Percentiles rank a stretch among this genome's conserved stretches.
Evolutionary conservation across 2,797 vertebrate genomes (phyloP).

Genomic region (Gallirallus australis): DNA sequence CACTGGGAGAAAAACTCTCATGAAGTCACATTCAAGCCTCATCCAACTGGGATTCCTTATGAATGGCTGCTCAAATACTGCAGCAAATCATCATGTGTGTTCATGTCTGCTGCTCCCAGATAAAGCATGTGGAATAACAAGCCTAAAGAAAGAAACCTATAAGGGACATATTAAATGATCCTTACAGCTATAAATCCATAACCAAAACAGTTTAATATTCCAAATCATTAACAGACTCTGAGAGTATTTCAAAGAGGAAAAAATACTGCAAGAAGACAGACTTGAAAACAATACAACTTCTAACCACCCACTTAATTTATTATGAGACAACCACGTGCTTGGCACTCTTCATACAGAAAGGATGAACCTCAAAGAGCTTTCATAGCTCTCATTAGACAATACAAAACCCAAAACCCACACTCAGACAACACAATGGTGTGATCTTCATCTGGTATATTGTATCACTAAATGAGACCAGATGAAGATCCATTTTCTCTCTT

Average conservation of each 20-base stretch:
- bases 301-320: conserved; percentile 51
- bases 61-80: conserved; percentile 3
- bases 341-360: conserved; percentile 13
- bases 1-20: neutral
- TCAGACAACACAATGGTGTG: conserved; percentile 54
- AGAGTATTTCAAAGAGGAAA: conserved; percentile 31
- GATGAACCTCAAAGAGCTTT: conserved; percentile 40
- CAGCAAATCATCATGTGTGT: neutral
- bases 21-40: neutral
- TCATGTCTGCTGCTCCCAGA: neutral
- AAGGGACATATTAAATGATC: conserved; percentile 7
- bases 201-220: conserved; percentile 24
- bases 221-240: conserved; percentile 43
- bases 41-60: neutral
- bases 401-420: conserved; percentile 41
- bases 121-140: neutral
- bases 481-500: conserved; percentile 28
- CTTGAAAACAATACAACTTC: conserved; percentile 52
- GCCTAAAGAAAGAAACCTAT: conserved; percentile 1
- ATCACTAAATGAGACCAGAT: conserved; percentile 58
- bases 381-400: conserved; percentile 23
- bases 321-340: conserved; percentile 38
- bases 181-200: conserved; percentile 44
- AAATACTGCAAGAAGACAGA: conserved; percentile 29
- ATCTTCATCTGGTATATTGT: conserved; percentile 40